Base-by-base conservation (phyloP, 2,888 invertebrate genomes). In the Ashinkailepas kermadecensis region DNA sequence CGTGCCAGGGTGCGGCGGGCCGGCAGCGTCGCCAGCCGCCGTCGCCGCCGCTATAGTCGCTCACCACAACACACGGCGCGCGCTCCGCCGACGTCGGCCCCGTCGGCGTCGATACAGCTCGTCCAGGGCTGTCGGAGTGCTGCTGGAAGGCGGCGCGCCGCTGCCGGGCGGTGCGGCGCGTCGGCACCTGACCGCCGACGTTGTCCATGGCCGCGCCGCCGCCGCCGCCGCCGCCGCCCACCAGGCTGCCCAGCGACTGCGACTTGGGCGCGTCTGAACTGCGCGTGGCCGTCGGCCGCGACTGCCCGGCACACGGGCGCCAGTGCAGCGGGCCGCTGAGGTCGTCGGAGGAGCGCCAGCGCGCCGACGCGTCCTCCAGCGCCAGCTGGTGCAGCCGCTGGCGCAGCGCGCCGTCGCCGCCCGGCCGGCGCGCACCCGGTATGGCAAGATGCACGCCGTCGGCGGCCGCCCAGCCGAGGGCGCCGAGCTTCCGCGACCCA, bases 41-140 rank as follows among this genome's bases (percentile, higher is more conserved):
- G 25, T 4, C 8, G 15, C 8, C 64, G 8, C 21, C 18, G 80
- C 85, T 85, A 86, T 95, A 94, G 87, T 95, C 95, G 86, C 94
- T 94, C 70, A 95, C 94, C 6, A 95, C 94, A 79, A 95, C 95
- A 82, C 94, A 94, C 0, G 95, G 95, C 0, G 94, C 94, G 21
- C 64, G 64, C 18, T 21, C 82, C 94, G 25, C 25, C 12, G 39
- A 9, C 70, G 23, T 8, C 21, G 21, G 64, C 64, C 6, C 8
- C 21, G 64, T 8, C 64, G 64, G 18, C 64, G 21, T 39, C 39
- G 64, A 13, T 6, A 13, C 18, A 15, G 18, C 39, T 1, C 39
- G 39, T 39, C 39, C 39, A 1, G 39, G 39, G 39, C 64, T 21
- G 64, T 8, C 64, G 58, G 64, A 15, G 64, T 13, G 18, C 15